These are phyloP conservation scores for Tragelaphus strepsiceros DNA, from an alignment of 2,113 vertebrate genomes.

Conservation along the genomic window DNA sequence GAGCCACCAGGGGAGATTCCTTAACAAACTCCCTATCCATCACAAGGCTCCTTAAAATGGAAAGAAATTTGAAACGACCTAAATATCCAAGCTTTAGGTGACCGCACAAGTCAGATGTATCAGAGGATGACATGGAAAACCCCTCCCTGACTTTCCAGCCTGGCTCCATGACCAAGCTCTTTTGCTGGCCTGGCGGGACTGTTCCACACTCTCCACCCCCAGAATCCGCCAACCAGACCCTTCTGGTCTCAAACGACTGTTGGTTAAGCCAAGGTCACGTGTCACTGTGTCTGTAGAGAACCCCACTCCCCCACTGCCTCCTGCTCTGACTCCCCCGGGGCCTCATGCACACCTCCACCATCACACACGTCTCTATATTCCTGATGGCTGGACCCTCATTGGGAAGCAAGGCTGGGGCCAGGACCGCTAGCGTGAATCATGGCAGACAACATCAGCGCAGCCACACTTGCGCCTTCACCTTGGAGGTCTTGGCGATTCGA, in stretches of 20 bases:
- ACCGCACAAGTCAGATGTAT: background rate
- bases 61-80: background rate
- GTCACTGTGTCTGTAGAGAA: background rate
- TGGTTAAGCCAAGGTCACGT: background rate
- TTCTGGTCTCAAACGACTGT: background rate
- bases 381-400: background rate
- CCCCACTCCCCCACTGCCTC: background rate
- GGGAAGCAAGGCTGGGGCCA: background rate
- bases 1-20: background rate
- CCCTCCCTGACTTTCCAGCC: background rate
- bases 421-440: background rate
- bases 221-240: background rate
- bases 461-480: background rate
- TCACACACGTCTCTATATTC: background rate
- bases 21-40: background rate
- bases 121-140: background rate
- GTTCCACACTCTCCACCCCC: background rate
- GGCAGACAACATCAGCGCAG: fast-evolving
- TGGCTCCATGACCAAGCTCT: background rate
- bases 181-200: background rate
- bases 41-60: background rate
- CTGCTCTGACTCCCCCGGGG: background rate
- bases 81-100: background rate
- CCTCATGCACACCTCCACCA: background rate
- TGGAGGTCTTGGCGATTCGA: background rate